A percentile compares a stretch with the other conserved stretches of the same genome.
phyloP scores from a whole-genome alignment of 2,888 invertebrate species.

The Rapana venosa region DNA sequence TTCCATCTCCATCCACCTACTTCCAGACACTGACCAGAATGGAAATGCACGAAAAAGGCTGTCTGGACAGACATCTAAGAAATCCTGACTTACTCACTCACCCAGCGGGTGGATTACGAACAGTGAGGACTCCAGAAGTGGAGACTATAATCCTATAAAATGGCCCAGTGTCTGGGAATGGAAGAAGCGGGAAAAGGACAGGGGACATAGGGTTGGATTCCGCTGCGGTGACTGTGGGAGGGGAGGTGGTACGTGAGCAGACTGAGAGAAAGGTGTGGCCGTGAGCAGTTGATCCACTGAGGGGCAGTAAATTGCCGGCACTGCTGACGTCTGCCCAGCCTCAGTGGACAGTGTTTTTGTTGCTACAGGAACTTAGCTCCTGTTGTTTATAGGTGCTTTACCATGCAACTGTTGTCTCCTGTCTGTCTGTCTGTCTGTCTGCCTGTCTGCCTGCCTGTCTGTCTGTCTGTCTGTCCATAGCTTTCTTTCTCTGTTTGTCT shows the following conservation, averaged over 20 bases:
- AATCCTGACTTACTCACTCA: too few relatives aligned
- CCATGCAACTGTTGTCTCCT: background rate
- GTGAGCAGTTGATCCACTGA: background rate
- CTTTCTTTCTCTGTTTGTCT: too few relatives aligned
- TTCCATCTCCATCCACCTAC: too few relatives aligned
- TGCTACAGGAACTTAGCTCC: background rate
- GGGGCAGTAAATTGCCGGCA: conserved; percentile 30
- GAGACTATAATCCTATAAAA: too few relatives aligned
- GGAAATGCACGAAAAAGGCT: too few relatives aligned
- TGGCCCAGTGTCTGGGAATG: too few relatives aligned
- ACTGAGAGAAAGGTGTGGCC: conserved; percentile 14
- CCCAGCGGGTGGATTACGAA: too few relatives aligned
- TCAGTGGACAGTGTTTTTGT: background rate
- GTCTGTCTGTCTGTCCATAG: background rate
- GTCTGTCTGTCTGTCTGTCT: background rate
- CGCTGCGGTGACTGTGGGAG: background rate
- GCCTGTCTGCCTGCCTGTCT: background rate
- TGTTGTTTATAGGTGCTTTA: background rate
- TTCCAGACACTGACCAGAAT: too few relatives aligned
- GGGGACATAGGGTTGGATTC: conserved; percentile 17
- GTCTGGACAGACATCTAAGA: too few relatives aligned
- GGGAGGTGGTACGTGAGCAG: conserved; percentile 6
- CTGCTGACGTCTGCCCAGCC: background rate
- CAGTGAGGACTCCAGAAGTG: too few relatives aligned
- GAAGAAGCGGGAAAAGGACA: background rate